Evolutionary conservation across 2,113 vertebrate species (phyloP).

Genomic region (Odocoileus hemionus): DNA sequence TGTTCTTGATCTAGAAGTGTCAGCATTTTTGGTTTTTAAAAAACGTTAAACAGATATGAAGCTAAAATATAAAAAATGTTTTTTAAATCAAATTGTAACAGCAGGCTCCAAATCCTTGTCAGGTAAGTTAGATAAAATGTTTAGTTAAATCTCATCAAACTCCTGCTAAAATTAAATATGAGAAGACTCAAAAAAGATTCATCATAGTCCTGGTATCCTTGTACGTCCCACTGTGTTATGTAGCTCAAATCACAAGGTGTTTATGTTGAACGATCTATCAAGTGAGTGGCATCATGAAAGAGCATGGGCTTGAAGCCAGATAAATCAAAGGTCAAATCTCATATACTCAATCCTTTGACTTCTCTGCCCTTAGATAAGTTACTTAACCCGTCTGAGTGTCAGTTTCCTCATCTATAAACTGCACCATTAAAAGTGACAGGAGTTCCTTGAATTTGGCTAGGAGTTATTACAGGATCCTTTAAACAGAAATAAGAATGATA

Average conservation of each 20-base stretch:
- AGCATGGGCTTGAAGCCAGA: not conserved
- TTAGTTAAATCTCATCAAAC: not conserved
- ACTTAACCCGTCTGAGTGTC: not conserved
- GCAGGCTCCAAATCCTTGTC: not conserved
- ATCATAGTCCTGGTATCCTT: not conserved
- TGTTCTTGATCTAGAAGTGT: not conserved
- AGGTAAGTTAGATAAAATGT: not conserved
- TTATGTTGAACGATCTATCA: not conserved
- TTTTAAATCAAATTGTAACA: constrained; percentile 6
- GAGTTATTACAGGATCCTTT: not conserved
- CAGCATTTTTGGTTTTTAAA: constrained; percentile 16
- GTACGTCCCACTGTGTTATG: not conserved
- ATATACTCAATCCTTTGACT: not conserved
- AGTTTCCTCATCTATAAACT: not conserved
- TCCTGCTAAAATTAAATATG: not conserved
- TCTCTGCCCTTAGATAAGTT: not conserved
- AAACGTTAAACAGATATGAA: not conserved
- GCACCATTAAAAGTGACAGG: not conserved
- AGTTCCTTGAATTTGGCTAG: not conserved
- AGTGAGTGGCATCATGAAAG: not conserved
- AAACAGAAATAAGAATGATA: not conserved
- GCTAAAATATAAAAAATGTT: not conserved
- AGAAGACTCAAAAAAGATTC: not conserved
- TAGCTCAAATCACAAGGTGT: not conserved
- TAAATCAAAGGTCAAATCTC: not conserved